phyloP scores from a whole-genome alignment of 2,888 invertebrate species.

The Drosophila tripunctata region DNA sequence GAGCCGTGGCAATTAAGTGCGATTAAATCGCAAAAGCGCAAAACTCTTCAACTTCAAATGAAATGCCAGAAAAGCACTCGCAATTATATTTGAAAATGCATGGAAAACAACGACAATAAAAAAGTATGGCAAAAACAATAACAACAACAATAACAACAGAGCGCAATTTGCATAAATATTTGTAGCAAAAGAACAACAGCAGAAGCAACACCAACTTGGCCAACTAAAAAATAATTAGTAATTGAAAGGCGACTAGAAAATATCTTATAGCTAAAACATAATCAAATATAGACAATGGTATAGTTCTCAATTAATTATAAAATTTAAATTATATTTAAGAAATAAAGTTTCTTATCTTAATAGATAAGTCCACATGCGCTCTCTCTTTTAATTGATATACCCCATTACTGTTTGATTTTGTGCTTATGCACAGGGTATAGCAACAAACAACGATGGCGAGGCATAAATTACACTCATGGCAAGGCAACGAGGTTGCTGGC shows the following conservation, averaged over 20 bases:
- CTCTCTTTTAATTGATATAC: background rate
- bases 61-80: constrained; percentile 69
- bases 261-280: background rate
- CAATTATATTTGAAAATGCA: constrained; percentile 76
- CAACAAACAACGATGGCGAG: constrained; percentile 54
- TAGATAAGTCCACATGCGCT: background rate
- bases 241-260: background rate
- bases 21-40: constrained; percentile 73
- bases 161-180: constrained; percentile 72
- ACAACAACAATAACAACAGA: constrained; percentile 29
- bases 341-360: background rate
- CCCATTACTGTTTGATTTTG: background rate
- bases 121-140: constrained; percentile 60
- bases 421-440: constrained; percentile 29
- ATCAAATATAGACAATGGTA: background rate
- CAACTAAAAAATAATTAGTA: background rate
- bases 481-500: constrained; percentile 68
- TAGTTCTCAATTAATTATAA: background rate
- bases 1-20: constrained; percentile 70
- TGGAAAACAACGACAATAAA: constrained; percentile 58
- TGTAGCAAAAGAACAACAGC: constrained; percentile 53
- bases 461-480: constrained; percentile 77
- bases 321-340: background rate
- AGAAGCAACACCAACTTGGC: constrained; percentile 3
- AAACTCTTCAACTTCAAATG: constrained; percentile 71